A percentile compares a stretch with the other conserved stretches of the same genome.
Evolutionary conservation across 2,888 invertebrate species (phyloP).

Genomic region (Catocala nupta): DNA sequence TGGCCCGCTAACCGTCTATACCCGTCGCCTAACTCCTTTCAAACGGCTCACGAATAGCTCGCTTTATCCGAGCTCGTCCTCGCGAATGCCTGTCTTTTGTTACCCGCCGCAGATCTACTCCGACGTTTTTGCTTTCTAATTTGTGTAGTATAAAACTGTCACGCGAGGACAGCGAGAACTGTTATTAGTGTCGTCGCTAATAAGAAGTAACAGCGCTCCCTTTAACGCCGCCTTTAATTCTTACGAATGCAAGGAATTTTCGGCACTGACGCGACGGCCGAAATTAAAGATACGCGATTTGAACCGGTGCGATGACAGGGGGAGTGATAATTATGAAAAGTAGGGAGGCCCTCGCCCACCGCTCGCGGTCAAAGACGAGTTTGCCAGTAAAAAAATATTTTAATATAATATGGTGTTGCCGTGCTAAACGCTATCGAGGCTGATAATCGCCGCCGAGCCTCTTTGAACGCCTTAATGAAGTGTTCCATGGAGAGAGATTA

Average conservation of each 20-base stretch:
- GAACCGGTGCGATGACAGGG: conserved; percentile 67
- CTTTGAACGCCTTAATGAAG: conserved; percentile 80
- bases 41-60: conserved; percentile 63
- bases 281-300: conserved; percentile 73
- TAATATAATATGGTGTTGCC: conserved; percentile 77
- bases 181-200: conserved; percentile 72
- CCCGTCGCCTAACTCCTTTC: conserved; percentile 70
- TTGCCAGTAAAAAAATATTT: conserved; percentile 67
- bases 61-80: conserved; percentile 64
- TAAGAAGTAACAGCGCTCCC: conserved; percentile 70
- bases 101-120: conserved; percentile 48
- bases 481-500: conserved; percentile 74
- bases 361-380: conserved; percentile 70
- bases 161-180: conserved; percentile 49
- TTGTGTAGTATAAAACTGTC: conserved; percentile 54
- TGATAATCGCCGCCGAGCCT: conserved; percentile 79
- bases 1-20: conserved; percentile 65
- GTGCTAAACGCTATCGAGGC: conserved; percentile 73
- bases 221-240: conserved; percentile 63
- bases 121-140: conserved; percentile 51
- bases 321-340: conserved; percentile 76
- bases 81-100: conserved; percentile 50
- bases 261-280: conserved; percentile 55
- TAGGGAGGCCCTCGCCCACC: conserved; percentile 47
- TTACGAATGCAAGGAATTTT: conserved; percentile 65